Conservation (phyloP, 2,113 vertebrate genomes). For the Chloebia gouldiae region DNA sequence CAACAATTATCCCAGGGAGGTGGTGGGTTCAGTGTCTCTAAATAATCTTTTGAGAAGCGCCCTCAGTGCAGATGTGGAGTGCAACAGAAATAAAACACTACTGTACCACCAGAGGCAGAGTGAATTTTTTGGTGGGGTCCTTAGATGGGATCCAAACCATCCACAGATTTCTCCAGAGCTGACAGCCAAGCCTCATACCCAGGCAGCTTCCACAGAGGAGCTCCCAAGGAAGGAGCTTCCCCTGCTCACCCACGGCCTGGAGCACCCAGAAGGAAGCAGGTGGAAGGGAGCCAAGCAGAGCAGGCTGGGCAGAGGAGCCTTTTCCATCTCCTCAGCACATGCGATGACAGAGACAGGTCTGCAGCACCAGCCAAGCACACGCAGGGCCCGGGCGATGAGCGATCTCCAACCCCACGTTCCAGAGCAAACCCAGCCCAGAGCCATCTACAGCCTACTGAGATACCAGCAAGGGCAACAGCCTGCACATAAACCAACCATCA, state of each 20-base stretch:
- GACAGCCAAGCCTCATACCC: accelerated
- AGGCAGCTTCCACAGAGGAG: neutral
- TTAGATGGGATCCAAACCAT: neutral
- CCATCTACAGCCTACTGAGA: neutral
- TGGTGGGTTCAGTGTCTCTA: neutral
- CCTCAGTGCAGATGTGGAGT: neutral
- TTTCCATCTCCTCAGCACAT: neutral
- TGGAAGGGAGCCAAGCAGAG: neutral
- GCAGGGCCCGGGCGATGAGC: accelerated
- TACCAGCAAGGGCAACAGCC: neutral
- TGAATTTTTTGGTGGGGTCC: neutral
- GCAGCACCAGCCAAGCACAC: neutral
- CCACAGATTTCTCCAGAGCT: neutral
- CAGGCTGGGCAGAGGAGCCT: neutral
- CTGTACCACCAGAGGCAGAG: neutral
- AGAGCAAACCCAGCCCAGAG: neutral
- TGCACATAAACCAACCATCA: neutral
- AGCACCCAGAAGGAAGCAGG: neutral
- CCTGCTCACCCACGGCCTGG: neutral
- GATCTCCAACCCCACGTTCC: neutral
- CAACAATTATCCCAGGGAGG: neutral
- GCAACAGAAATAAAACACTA: neutral
- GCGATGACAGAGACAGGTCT: neutral
- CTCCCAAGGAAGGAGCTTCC: neutral
- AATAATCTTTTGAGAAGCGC: neutral